Percentiles rank a stretch among this genome's conserved stretches.
These are phyloP conservation scores for Rhombomys opimus DNA, from an alignment of 2,113 vertebrate genomes.

Conservation along the genomic window DNA sequence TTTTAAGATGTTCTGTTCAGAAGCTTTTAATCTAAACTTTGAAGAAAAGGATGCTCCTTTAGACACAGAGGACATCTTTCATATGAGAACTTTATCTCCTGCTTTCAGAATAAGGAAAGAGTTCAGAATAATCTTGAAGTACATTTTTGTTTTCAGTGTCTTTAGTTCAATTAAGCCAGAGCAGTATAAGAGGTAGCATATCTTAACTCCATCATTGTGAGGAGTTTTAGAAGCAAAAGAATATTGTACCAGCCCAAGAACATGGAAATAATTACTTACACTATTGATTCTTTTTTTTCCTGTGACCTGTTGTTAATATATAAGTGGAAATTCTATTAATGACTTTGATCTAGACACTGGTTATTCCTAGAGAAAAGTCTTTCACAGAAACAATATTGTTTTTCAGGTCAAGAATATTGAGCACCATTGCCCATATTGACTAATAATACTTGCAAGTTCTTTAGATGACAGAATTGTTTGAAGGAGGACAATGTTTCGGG, in stretches of 20 bases:
- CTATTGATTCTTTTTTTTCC: neutral
- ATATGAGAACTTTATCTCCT: neutral
- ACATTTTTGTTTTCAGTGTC: neutral
- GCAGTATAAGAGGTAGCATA: neutral
- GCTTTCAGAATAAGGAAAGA: neutral
- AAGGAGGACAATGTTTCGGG: neutral
- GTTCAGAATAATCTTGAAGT: neutral
- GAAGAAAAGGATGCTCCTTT: neutral
- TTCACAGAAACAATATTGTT: conserved; percentile 25
- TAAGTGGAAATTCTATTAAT: conserved; percentile 39
- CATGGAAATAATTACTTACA: neutral
- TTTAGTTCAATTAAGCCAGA: neutral
- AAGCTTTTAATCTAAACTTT: neutral
- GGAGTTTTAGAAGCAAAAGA: neutral
- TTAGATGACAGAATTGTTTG: conserved; percentile 34
- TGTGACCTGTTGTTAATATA: neutral
- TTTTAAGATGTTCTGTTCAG: neutral
- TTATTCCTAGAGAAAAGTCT: conserved; percentile 41
- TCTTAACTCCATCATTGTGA: neutral
- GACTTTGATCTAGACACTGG: conserved; percentile 28
- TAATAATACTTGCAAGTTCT: neutral
- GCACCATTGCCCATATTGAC: conserved; percentile 1
- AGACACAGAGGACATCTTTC: neutral
- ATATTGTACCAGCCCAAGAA: neutral
- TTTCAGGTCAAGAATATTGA: conserved; percentile 37